Conservation (phyloP, 1,140 invertebrate genomes). For the Brachionus rubens region DNA sequence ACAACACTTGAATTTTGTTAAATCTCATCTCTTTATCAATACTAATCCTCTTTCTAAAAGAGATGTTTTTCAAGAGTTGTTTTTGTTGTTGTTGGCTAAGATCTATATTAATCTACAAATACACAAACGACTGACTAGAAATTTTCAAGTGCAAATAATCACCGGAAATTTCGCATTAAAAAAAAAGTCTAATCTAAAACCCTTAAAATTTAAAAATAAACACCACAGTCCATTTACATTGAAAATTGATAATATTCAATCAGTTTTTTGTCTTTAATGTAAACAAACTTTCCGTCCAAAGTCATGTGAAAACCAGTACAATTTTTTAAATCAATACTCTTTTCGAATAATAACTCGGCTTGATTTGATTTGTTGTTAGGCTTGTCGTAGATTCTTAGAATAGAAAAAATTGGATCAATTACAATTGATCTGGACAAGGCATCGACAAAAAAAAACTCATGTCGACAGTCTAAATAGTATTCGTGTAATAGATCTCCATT, state of each 20-base stretch:
- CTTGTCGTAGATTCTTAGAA: slow-evolving; percentile 15
- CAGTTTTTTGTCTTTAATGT: neutral
- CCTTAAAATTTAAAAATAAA: too few species aligned
- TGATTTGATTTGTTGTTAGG: slow-evolving; percentile 14
- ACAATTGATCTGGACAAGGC: neutral
- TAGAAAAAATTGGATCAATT: neutral
- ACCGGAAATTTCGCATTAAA: too few species aligned
- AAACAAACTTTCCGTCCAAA: slow-evolving; percentile 24
- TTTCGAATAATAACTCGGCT: slow-evolving; percentile 17
- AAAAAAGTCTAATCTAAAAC: too few species aligned
- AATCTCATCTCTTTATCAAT: too few species aligned
- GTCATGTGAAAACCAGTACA: slow-evolving; percentile 12
- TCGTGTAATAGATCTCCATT: slow-evolving; percentile 18
- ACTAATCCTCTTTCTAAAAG: too few species aligned
- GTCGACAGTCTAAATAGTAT: slow-evolving; percentile 8
- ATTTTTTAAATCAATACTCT: slow-evolving; percentile 4
- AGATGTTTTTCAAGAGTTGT: too few species aligned
- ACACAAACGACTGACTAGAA: too few species aligned
- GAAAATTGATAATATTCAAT: slow-evolving; percentile 25
- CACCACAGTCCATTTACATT: too few species aligned
- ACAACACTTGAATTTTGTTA: too few species aligned
- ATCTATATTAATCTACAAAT: too few species aligned
- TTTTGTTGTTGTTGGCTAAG: too few species aligned
- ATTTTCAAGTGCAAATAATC: too few species aligned
- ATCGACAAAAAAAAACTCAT: slow-evolving; percentile 22